phyloP scores from a whole-genome alignment of 2,113 vertebrate genomes.

The Montifringilla adamsi region DNA sequence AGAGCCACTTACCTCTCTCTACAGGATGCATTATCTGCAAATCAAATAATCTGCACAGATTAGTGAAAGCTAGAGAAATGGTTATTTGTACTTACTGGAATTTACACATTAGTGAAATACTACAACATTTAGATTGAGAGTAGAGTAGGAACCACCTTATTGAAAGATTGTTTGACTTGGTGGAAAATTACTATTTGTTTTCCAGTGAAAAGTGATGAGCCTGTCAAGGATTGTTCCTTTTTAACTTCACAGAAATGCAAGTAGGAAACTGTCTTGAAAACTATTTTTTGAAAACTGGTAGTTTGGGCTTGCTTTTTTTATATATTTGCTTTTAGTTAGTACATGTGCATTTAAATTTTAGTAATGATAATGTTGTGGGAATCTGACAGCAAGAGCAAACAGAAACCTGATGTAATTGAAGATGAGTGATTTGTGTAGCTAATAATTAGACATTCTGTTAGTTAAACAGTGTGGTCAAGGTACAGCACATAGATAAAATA shows the following conservation, averaged over 20 bases:
- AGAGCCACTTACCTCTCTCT: neutral
- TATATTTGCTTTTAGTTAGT: neutral
- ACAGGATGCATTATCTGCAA: neutral
- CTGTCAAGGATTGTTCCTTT: neutral
- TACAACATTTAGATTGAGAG: neutral
- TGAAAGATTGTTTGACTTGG: neutral
- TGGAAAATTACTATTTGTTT: neutral
- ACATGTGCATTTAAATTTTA: neutral
- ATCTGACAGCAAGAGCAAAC: constrained; percentile 1
- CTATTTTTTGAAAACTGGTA: neutral
- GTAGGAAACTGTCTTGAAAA: neutral
- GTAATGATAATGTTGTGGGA: neutral
- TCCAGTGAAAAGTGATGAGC: neutral
- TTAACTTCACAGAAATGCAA: neutral
- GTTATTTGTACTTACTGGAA: neutral
- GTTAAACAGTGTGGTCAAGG: neutral
- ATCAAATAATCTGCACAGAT: neutral
- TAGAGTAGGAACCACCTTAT: neutral
- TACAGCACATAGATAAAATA: neutral
- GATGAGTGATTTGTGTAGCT: constrained; percentile 14
- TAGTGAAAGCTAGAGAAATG: neutral
- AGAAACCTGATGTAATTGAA: neutral
- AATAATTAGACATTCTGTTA: constrained; percentile 8
- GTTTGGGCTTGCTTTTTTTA: neutral
- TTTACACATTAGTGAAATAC: neutral